These are phyloP conservation scores for Lucilia sericata DNA, from an alignment of 1,140 invertebrate species.

Conservation along the genomic window DNA sequence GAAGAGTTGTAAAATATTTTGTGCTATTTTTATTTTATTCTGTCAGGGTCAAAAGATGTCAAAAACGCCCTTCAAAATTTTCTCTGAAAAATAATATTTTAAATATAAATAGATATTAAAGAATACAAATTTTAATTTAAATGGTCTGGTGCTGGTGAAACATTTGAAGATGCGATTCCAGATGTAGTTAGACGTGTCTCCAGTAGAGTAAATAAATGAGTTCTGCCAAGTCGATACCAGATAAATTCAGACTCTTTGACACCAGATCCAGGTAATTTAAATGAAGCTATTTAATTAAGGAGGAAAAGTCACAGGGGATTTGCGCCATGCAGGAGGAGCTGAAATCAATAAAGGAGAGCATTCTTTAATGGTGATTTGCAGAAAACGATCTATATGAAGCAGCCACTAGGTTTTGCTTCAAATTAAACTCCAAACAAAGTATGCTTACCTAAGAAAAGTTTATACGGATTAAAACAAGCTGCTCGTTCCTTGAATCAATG, in stretches of 20 bases:
- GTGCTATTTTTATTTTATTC: no score
- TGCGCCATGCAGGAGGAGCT: not conserved
- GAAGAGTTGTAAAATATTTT: no score
- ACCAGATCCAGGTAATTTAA: not conserved
- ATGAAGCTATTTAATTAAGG: not conserved
- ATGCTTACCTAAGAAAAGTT: conserved; percentile 30
- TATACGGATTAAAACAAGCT: conserved; percentile 34
- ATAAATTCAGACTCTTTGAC: not conserved
- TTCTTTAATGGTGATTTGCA: no score
- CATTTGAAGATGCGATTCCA: not conserved
- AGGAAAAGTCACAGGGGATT: not conserved
- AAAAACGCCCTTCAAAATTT: no score
- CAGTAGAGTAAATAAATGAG: not conserved
- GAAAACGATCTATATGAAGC: conserved; percentile 3
- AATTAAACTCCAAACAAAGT: conserved; percentile 24
- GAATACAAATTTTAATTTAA: no score
- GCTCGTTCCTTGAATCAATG: not conserved
- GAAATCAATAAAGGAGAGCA: not conserved
- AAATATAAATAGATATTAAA: no score
- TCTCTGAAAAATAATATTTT: no score
- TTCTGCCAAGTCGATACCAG: not conserved
- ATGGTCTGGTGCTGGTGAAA: not conserved
- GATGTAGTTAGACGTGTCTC: not conserved
- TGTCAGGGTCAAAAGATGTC: no score
- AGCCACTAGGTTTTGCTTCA: no score